Conservation (phyloP, 2,113 vertebrate species). For the Uria lomvia region DNA sequence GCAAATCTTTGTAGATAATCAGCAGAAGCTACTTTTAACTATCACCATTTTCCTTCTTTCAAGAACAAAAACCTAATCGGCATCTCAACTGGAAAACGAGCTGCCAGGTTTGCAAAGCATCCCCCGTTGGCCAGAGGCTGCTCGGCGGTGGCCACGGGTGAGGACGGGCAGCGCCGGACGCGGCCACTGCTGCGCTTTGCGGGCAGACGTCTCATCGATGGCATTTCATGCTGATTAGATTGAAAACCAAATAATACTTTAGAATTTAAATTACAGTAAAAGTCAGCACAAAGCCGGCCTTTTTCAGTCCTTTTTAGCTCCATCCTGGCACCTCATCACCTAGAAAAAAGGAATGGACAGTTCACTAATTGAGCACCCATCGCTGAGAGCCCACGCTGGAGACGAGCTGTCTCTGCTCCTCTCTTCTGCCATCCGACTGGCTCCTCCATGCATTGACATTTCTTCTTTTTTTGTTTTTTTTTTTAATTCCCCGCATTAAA, state of each 20-base stretch:
- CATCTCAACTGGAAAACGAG: background rate
- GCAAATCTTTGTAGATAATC: background rate
- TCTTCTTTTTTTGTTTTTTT: background rate
- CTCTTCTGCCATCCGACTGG: background rate
- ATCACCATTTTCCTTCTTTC: background rate
- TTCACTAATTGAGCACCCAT: background rate
- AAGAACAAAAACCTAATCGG: background rate
- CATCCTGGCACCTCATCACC: background rate
- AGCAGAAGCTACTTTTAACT: background rate
- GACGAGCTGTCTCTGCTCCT: background rate
- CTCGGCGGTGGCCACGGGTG: background rate
- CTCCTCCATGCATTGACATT: background rate
- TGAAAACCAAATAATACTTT: background rate
- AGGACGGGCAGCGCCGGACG: background rate
- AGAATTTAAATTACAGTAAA: background rate
- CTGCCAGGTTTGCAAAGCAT: background rate
- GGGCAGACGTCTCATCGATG: background rate
- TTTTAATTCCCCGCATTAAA: background rate
- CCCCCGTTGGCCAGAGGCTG: rapidly evolving
- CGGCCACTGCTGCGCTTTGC: rapidly evolving
- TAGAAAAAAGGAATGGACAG: background rate
- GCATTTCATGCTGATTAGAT: background rate
- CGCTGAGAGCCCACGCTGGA: background rate
- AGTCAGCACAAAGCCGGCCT: background rate
- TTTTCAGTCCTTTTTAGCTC: background rate